Conservation (phyloP, 2,797 vertebrate genomes). For the Myiothlypis coronata region DNA sequence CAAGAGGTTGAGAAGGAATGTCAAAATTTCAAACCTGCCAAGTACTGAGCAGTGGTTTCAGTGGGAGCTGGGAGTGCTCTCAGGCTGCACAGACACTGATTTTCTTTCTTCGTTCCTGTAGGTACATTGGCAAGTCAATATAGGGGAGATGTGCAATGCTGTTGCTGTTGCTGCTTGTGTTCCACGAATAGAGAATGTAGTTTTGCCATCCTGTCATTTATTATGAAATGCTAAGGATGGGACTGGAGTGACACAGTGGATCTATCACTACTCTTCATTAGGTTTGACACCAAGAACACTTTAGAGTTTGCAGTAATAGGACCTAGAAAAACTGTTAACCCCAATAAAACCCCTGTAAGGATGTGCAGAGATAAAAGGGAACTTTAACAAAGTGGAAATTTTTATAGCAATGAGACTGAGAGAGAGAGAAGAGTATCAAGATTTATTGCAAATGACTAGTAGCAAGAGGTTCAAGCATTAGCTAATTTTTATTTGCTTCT, state of each 20-base stretch:
- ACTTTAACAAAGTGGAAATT: not conserved
- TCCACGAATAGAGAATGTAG: not conserved
- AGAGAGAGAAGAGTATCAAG: not conserved
- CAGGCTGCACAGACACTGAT: not conserved
- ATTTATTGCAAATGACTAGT: conserved; percentile 23
- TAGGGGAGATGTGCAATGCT: not conserved
- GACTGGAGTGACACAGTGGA: not conserved
- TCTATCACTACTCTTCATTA: not conserved
- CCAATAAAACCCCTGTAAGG: conserved; percentile 34
- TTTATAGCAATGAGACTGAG: conserved; percentile 6
- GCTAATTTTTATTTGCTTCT: conserved; percentile 49
- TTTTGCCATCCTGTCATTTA: not conserved
- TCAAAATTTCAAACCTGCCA: not conserved
- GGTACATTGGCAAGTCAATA: not conserved
- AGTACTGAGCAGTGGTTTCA: not conserved
- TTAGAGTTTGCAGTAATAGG: not conserved
- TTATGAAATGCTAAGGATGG: not conserved
- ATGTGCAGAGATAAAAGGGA: conserved; percentile 19
- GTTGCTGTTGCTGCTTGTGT: not conserved
- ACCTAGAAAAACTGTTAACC: conserved; percentile 38
- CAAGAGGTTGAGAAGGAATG: not conserved
- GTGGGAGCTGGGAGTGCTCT: not conserved
- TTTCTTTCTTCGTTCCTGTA: not conserved
- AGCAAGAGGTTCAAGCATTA: conserved; percentile 27
- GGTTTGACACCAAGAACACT: not conserved